A percentile compares a stretch with the other conserved stretches of the same genome.
Conservation (phyloP, 2,797 vertebrate genomes). For the Crenichthys baileyi region DNA sequence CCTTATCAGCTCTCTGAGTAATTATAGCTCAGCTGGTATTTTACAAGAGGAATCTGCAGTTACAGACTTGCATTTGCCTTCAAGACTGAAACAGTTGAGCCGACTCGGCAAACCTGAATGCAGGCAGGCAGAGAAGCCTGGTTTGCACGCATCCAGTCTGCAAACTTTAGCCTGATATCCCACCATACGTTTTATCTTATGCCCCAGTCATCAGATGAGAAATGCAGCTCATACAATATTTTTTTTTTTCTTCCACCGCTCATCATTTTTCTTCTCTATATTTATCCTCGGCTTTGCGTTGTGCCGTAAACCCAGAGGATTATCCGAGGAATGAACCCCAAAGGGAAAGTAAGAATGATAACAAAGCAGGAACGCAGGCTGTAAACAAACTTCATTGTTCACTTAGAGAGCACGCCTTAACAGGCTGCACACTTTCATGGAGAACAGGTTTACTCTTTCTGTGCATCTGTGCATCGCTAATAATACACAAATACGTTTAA, state of each 20-base stretch:
- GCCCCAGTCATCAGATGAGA: background rate
- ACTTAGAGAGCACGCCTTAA: constrained; percentile 30
- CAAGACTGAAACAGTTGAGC: constrained; percentile 23
- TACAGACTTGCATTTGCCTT: constrained; percentile 33
- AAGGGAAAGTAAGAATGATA: constrained; percentile 48
- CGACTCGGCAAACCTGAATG: constrained; percentile 68
- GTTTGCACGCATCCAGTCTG: constrained; percentile 6
- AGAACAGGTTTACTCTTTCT: constrained; percentile 19
- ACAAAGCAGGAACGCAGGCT: constrained; percentile 31
- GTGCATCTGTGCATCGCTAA: background rate
- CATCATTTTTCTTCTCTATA: background rate
- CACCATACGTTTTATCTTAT: background rate
- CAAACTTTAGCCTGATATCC: constrained; percentile 16
- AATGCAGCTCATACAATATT: background rate
- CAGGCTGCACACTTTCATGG: background rate
- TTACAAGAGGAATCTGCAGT: constrained; percentile 30
- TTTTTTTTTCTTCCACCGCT: background rate
- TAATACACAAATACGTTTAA: background rate
- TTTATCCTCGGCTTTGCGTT: constrained; percentile 10
- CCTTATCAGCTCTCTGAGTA: background rate
- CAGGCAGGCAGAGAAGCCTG: constrained; percentile 23
- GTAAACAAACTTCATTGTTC: constrained; percentile 50
- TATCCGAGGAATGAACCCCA: constrained; percentile 51
- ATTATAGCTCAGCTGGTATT: constrained; percentile 27
- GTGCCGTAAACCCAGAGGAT: constrained; percentile 28